Evolutionary conservation across 2,888 invertebrate genomes (phyloP).

Genomic region (Pachydiplax longipennis): DNA sequence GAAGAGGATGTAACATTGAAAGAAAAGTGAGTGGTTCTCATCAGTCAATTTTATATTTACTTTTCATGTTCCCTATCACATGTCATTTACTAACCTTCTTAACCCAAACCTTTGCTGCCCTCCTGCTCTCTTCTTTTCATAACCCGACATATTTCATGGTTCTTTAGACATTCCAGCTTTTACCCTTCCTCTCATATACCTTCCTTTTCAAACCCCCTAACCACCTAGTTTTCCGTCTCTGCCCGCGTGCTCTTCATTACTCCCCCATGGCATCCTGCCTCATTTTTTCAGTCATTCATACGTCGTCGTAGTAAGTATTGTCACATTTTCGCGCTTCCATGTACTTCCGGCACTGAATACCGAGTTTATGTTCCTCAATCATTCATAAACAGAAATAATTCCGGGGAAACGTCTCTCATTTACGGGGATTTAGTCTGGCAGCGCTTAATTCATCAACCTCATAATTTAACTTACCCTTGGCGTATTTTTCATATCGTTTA

Average conservation of each 20-base stretch:
- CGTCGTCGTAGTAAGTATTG: constrained; percentile 19
- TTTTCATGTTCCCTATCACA: neutral
- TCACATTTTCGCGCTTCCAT: neutral
- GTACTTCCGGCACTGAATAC: constrained; percentile 2
- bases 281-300: neutral
- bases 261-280: neutral
- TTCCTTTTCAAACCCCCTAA: neutral
- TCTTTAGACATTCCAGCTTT: neutral
- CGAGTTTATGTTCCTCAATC: neutral
- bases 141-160: constrained; percentile 19
- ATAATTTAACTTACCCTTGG: neutral
- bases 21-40: too few species aligned
- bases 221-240: neutral
- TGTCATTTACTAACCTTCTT: neutral
- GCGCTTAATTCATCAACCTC: neutral
- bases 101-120: neutral
- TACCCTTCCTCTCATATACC: neutral
- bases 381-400: neutral
- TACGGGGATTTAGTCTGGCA: neutral
- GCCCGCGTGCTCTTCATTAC: neutral
- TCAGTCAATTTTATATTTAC: neutral
- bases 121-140: neutral
- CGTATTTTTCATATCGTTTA: too few species aligned
- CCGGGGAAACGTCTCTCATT: neutral
- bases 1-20: too few species aligned